Evolutionary conservation across 2,113 vertebrate genomes (phyloP).

Genomic region (Cavia porcellus): DNA sequence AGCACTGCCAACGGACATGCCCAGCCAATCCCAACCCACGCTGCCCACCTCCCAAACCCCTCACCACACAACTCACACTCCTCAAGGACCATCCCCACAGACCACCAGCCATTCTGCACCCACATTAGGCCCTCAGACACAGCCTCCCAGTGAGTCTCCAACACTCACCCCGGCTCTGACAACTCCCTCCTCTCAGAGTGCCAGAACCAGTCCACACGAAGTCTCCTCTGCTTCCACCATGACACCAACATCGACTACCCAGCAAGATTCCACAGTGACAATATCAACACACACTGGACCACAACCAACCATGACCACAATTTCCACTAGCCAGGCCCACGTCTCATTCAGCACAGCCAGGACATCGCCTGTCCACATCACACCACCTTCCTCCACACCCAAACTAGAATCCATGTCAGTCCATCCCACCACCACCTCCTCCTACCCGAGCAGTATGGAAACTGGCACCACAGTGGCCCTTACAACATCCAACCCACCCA

Average conservation of each 20-base stretch:
- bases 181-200: rapidly evolving
- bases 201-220: rapidly evolving
- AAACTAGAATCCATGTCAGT: rapidly evolving
- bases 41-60: background rate
- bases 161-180: rapidly evolving
- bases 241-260: background rate
- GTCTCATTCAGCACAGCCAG: rapidly evolving
- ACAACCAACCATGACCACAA: rapidly evolving
- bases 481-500: rapidly evolving
- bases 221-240: background rate
- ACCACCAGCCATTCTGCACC: rapidly evolving
- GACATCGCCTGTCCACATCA: rapidly evolving
- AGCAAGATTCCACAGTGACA: rapidly evolving
- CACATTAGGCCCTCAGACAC: rapidly evolving
- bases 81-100: background rate
- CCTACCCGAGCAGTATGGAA: rapidly evolving
- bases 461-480: background rate
- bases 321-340: rapidly evolving
- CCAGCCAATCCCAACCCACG: rapidly evolving
- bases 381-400: background rate
- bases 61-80: no score
- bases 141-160: rapidly evolving
- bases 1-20: rapidly evolving
- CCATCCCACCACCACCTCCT: rapidly evolving
- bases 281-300: background rate